Percentiles rank a stretch among this genome's conserved stretches.
Evolutionary conservation across 2,113 vertebrate genomes (phyloP).

Genomic region (Leucoraja erinaceus): DNA sequence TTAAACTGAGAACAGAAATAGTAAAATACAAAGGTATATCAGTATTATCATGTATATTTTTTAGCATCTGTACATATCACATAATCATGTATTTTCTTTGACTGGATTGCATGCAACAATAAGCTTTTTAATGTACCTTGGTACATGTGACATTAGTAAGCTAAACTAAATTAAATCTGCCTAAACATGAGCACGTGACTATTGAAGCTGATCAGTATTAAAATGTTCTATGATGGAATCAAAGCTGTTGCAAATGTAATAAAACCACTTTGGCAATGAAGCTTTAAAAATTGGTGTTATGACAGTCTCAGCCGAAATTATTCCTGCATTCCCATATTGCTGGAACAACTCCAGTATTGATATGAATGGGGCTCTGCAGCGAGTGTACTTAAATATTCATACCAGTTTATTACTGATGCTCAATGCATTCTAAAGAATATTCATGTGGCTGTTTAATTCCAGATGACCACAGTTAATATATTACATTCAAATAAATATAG

Average conservation of each 20-base stretch:
- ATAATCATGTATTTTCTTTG: too few species aligned
- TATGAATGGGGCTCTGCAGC: background rate
- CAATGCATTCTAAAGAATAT: background rate
- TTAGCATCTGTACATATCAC: too few species aligned
- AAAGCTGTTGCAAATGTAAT: background rate
- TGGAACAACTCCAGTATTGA: conserved; percentile 14
- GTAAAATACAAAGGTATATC: background rate
- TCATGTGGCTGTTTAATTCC: background rate
- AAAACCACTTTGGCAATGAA: background rate
- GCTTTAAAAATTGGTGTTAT: background rate
- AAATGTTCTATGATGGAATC: background rate
- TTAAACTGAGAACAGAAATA: background rate
- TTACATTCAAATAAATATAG: conserved; percentile 26
- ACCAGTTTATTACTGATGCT: background rate
- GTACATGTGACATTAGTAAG: too few species aligned
- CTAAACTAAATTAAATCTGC: background rate
- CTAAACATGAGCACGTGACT: background rate
- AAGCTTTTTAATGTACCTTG: too few species aligned
- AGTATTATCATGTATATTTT: too few species aligned
- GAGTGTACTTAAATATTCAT: conserved; percentile 8
- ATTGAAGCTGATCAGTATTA: background rate
- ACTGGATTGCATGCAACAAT: too few species aligned
- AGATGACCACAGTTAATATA: conserved; percentile 5
- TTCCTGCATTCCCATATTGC: background rate
- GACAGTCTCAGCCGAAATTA: background rate